Percentiles rank a stretch among this genome's conserved stretches.
These are phyloP conservation scores for Mythimna loreyi DNA, from an alignment of 2,888 invertebrate species.

Conservation along the genomic window DNA sequence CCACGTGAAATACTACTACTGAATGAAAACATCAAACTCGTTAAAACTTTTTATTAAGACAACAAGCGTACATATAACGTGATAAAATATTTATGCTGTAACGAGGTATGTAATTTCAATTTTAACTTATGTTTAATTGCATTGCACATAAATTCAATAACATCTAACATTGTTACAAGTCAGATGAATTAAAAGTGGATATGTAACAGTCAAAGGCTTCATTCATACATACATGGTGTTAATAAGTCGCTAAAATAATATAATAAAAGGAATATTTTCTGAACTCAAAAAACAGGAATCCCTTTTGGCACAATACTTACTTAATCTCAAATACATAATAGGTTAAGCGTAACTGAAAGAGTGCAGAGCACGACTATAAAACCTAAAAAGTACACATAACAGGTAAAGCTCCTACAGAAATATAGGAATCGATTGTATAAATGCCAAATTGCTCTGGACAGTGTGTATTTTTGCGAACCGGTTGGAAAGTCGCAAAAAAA, in stretches of 20 bases:
- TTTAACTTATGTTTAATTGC: constrained; percentile 51
- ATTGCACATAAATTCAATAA: constrained; percentile 33
- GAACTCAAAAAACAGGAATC: constrained; percentile 1
- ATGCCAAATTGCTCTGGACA: neutral
- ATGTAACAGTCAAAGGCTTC: constrained; percentile 27
- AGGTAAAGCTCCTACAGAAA: constrained; percentile 2
- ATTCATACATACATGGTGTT: neutral
- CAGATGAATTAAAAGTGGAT: constrained; percentile 10
- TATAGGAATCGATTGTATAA: neutral
- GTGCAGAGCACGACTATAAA: neutral
- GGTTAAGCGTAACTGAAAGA: neutral
- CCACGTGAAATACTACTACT: no score
- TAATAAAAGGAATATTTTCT: neutral
- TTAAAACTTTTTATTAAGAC: constrained; percentile 62
- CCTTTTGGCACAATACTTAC: constrained; percentile 27
- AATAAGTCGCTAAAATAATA: constrained; percentile 7
- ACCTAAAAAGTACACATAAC: neutral
- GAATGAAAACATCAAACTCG: constrained; percentile 10
- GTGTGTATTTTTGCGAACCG: neutral
- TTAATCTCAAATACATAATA: neutral
- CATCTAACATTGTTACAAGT: constrained; percentile 13
- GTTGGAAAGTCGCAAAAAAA: neutral
- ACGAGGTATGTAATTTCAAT: constrained; percentile 55
- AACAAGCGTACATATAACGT: constrained; percentile 70
- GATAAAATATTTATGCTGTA: constrained; percentile 64